These are phyloP conservation scores for Lichenostomus cassidix DNA, from an alignment of 2,113 vertebrate species.

Conservation along the genomic window DNA sequence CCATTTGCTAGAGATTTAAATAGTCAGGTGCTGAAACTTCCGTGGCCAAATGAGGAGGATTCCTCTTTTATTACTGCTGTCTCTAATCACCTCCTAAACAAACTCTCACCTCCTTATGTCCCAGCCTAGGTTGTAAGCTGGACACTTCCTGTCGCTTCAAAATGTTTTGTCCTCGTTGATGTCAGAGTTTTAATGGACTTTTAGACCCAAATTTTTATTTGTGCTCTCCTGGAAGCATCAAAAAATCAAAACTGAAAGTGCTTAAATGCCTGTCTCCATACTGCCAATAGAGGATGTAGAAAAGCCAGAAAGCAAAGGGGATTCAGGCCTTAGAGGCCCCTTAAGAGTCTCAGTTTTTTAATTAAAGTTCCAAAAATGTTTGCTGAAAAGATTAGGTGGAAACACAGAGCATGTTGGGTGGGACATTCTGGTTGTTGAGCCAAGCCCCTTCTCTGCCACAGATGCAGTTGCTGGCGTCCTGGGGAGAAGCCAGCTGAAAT, in stretches of 20 bases:
- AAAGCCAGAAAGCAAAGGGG: background rate
- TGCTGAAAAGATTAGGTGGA: background rate
- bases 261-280: background rate
- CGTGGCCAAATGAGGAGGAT: background rate
- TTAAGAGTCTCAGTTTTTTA: background rate
- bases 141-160: background rate
- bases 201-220: background rate
- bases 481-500: background rate
- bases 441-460: background rate
- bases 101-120: background rate
- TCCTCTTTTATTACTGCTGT: background rate
- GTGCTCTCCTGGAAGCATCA: background rate
- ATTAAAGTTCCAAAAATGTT: background rate
- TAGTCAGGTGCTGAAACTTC: background rate
- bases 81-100: background rate
- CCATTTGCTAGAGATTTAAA: background rate
- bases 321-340: background rate
- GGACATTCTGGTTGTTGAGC: background rate
- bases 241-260: background rate
- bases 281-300: background rate
- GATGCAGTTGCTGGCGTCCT: slow-evolving; percentile 1
- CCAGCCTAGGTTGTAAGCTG: background rate
- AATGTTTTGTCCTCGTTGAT: background rate
- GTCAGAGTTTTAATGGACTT: background rate
- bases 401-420: background rate